Base-by-base conservation (phyloP, 2,888 invertebrate species). In the Drosophila neonasuta region DNA sequence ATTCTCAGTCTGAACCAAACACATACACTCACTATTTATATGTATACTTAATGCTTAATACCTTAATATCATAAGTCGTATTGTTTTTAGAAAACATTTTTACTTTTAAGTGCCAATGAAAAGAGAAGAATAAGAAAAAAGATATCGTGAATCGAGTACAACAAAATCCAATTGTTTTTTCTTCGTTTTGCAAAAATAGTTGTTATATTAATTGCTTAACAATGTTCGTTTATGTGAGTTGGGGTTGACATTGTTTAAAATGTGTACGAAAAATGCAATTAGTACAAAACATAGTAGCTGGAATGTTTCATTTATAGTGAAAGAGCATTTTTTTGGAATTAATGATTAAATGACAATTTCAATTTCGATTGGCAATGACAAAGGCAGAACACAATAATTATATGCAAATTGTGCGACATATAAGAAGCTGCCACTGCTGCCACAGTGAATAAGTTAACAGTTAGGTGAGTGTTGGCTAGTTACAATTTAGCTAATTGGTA, bases 11-110 rank as follows among this genome's bases (percentile, higher is more conserved):
- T 32, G 6, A 24, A 11, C 3, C n/a, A 36, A 45, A 46, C 41
- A 8, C 44, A 51, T 48, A 24, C 55, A 63, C 63, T 51, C 67
- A 57, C 36, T 59, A 61, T 61, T 56, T 59, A 48, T 60, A 36
- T 36, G 6, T 24, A 24, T 24, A 46, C 36, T 52, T 58, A 54
- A 49, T 24, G 13, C 20, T 51, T 73, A 61, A n/a, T 36, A 36
- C 30, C 49, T 49, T 54, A 55, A 54, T 52, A 30, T n/a, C n/a
- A 36, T 65, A 78, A 71, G 60, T 41, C 68, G 58, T 45, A 67
- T 69, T 74, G 77, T 77, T 70, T 85, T 79, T 77, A 72, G 55
- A 71, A 79, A 86, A 79, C 75, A 58, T 56, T 75, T 85, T 85
- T 80, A 80, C 48, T 85, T 62, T 51, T 75, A 67, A 69, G 54